phyloP scores from a whole-genome alignment of 37 sponge, comb jelly and placozoan genomes.

The Chondrilla cf. caribensis region DNA sequence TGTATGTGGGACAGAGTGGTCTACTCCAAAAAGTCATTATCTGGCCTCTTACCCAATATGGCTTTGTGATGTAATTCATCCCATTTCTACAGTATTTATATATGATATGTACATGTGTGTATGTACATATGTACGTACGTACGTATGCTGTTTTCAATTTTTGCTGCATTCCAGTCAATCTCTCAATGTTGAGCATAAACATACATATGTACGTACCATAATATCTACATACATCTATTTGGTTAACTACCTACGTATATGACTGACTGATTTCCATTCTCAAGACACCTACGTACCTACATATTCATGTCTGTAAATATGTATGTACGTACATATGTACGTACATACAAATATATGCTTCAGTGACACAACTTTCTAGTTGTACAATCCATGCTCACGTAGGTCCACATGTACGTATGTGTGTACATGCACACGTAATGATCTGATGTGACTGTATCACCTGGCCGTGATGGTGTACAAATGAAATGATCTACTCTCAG shows the following conservation, averaged over 20 bases:
- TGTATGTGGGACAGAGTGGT: no score
- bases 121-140: neutral
- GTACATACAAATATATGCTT: neutral
- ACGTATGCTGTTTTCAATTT: no score
- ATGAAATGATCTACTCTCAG: no score
- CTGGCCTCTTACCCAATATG: no score
- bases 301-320: neutral
- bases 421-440: neutral
- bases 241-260: neutral
- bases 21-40: no score
- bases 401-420: neutral
- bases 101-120: slow-evolving; percentile 2
- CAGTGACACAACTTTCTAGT: neutral
- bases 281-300: no score
- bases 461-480: no score
- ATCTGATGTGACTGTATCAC: neutral
- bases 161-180: no score
- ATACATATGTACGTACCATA: neutral
- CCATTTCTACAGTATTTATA: no score
- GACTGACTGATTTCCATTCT: no score
- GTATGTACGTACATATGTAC: neutral
- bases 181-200: neutral
- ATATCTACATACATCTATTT: neutral
- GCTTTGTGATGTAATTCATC: no score
- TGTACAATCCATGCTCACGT: neutral